Evolutionary conservation across 1,140 invertebrate genomes (phyloP).

Genomic region (Acromyrmex echinatior): DNA sequence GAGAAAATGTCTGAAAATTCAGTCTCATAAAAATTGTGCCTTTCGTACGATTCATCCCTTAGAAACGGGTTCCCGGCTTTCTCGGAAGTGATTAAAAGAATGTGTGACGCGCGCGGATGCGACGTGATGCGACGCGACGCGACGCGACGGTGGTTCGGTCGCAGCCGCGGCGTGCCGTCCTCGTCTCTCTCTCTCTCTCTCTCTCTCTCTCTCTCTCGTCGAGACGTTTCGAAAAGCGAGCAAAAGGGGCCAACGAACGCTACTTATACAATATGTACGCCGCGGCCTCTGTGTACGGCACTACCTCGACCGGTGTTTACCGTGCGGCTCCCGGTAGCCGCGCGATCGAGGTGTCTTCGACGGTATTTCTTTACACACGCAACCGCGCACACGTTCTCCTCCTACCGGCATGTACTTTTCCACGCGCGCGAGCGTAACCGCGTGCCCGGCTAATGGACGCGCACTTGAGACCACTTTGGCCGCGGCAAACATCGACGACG

Average conservation of each 20-base stretch:
- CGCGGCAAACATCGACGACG: constrained; percentile 84
- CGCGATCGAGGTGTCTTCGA: constrained; percentile 83
- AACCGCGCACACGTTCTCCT: constrained; percentile 74
- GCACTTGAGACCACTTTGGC: constrained; percentile 85
- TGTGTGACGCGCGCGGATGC: constrained; percentile 39
- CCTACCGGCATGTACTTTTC: constrained; percentile 77
- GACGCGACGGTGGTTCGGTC: neutral
- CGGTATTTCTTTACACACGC: constrained; percentile 84
- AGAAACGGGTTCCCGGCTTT: constrained; percentile 1
- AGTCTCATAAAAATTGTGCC: neutral
- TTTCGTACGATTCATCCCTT: neutral
- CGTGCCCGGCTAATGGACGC: constrained; percentile 84
- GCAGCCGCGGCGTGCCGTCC: neutral
- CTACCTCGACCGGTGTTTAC: constrained; percentile 77
- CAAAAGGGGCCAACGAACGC: constrained; percentile 69
- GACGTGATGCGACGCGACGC: constrained; percentile 4
- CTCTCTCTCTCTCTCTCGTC: constrained; percentile 6
- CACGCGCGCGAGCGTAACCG: constrained; percentile 76
- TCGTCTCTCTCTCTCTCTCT: neutral
- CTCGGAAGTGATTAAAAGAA: constrained; percentile 56
- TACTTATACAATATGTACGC: constrained; percentile 73
- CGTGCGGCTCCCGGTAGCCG: constrained; percentile 83
- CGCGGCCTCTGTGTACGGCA: constrained; percentile 69
- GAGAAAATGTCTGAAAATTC: neutral
- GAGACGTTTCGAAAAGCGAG: constrained; percentile 75